phyloP scores from a whole-genome alignment of 2,113 vertebrate species.

The Macquaria australasica region DNA sequence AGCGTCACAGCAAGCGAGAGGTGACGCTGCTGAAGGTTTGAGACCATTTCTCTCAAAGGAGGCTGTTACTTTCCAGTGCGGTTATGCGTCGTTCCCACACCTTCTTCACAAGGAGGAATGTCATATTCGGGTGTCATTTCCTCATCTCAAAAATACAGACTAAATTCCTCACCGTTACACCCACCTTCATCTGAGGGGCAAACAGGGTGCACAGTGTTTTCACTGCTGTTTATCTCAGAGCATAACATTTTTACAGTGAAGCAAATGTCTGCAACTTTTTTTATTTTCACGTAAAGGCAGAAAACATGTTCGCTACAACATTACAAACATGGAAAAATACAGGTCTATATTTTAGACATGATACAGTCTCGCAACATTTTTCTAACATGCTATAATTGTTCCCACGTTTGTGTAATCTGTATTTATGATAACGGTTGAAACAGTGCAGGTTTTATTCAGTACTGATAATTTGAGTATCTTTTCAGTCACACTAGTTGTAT shows the following conservation, averaged over 20 bases:
- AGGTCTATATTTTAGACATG: conserved; percentile 28
- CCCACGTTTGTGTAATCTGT: conserved; percentile 1
- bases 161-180: conserved; percentile 61
- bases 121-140: conserved; percentile 75
- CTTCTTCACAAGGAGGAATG: conserved; percentile 73
- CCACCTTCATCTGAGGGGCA: conserved; percentile 50
- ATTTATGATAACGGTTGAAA: not conserved
- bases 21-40: conserved; percentile 18
- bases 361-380: conserved; percentile 22
- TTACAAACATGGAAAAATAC: conserved; percentile 35
- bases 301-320: conserved; percentile 27
- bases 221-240: conserved; percentile 15
- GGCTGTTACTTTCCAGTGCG: conserved; percentile 43
- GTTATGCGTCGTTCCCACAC: conserved; percentile 57
- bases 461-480: not conserved
- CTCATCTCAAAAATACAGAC: conserved; percentile 71
- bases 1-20: not conserved
- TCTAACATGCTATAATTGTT: conserved; percentile 33
- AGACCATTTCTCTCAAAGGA: conserved; percentile 42
- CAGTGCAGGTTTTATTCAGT: conserved; percentile 13
- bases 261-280: not conserved
- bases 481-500: conserved; percentile 7
- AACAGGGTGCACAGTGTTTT: conserved; percentile 28
- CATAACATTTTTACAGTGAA: not conserved
- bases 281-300: conserved; percentile 12